phyloP scores from a whole-genome alignment of 2,113 vertebrate species.

The Nesospiza acunhae region DNA sequence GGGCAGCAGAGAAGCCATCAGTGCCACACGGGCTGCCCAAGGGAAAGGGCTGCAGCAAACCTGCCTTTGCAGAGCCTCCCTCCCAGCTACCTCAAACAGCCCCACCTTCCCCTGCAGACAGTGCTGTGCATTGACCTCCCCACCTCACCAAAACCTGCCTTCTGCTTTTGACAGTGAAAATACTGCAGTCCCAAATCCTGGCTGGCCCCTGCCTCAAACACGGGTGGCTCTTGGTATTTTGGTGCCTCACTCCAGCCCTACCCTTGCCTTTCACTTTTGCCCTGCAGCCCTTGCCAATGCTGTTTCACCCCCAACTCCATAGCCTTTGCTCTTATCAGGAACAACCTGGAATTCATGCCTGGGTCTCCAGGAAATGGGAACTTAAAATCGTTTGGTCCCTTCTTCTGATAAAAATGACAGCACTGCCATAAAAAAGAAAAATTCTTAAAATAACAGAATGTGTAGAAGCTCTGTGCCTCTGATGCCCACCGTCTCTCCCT shows the following conservation, averaged over 20 bases:
- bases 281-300: not conserved
- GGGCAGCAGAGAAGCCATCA: not conserved
- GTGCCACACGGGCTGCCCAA: not conserved
- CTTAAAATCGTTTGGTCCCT: conserved; percentile 5
- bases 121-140: accelerated
- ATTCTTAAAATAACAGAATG: conserved; percentile 47
- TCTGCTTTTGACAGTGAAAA: not conserved
- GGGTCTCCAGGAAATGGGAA: not conserved
- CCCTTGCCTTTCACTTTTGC: not conserved
- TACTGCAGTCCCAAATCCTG: not conserved
- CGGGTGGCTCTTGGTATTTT: not conserved
- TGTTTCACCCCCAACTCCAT: not conserved
- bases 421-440: conserved; percentile 52
- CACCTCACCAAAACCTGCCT: not conserved
- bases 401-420: conserved; percentile 32
- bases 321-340: not conserved
- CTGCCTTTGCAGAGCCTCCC: not conserved
- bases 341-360: not conserved
- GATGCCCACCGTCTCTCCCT: not conserved
- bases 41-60: not conserved
- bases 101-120: not conserved
- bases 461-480: not conserved
- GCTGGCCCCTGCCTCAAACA: not conserved
- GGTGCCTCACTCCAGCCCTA: not conserved
- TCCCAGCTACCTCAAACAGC: not conserved